These are phyloP conservation scores for Archaeoteleia sp. DNA, from an alignment of 2,888 invertebrate species.

Conservation along the genomic window DNA sequence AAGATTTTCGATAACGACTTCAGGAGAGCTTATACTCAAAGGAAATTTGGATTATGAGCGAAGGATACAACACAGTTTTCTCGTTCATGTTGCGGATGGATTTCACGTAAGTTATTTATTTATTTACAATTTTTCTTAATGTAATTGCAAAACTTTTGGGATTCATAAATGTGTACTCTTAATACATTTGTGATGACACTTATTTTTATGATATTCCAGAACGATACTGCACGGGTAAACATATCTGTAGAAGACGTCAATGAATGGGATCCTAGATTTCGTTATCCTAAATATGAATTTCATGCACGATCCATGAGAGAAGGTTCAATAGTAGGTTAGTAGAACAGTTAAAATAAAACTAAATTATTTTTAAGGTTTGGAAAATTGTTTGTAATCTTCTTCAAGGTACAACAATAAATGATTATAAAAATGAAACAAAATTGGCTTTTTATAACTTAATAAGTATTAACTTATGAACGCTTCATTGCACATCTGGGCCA, in stretches of 20 bases:
- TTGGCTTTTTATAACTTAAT: too few species aligned
- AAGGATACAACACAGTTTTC: constrained; percentile 82
- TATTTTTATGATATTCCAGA: constrained; percentile 76
- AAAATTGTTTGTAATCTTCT: too few species aligned
- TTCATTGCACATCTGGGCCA: too few species aligned
- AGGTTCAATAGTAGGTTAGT: constrained; percentile 68
- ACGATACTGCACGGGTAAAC: constrained; percentile 88
- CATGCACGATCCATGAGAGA: constrained; percentile 67
- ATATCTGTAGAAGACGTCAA: constrained; percentile 90
- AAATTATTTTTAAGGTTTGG: too few species aligned
- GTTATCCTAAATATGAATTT: constrained; percentile 91
- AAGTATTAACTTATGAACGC: too few species aligned
- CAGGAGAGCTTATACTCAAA: constrained; percentile 86
- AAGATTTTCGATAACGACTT: constrained; percentile 85
- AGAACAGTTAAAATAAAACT: too few species aligned
- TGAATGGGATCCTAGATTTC: constrained; percentile 95
- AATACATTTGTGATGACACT: not conserved
- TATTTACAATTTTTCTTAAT: not conserved
- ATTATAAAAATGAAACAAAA: too few species aligned
- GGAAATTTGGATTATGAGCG: constrained; percentile 88
- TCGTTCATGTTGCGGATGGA: constrained; percentile 89
- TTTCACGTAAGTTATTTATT: constrained; percentile 76
- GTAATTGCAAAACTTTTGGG: too few species aligned
- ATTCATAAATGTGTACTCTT: too few species aligned
- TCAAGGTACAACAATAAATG: too few species aligned